Conservation (phyloP, 2,888 invertebrate species). For the Ichneumoninae sp. region DNA sequence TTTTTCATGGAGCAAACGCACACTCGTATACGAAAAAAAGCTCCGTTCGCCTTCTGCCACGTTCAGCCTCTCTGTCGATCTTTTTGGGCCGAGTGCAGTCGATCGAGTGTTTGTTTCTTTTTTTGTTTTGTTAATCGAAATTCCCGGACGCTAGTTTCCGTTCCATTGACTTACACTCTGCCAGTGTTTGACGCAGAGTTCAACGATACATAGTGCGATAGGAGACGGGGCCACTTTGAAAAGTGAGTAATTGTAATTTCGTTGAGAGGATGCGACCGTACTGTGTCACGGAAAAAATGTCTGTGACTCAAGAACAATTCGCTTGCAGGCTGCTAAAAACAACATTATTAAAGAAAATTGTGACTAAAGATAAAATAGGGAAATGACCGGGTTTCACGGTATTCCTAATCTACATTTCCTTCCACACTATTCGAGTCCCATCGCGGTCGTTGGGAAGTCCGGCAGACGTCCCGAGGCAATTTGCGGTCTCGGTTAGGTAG, state of each 20-base stretch:
- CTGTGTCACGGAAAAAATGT: background rate
- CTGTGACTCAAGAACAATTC: background rate
- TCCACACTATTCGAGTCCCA: conserved; percentile 42
- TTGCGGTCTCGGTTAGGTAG: conserved; percentile 66
- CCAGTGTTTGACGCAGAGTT: conserved; percentile 62
- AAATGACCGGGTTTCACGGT: background rate
- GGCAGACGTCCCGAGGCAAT: conserved; percentile 76
- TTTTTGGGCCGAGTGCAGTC: conserved; percentile 43
- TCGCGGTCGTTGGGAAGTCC: conserved; percentile 71
- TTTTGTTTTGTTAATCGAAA: conserved; percentile 33
- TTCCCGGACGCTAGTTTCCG: conserved; percentile 49
- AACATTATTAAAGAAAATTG: background rate
- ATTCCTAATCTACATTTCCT: conserved; percentile 56
- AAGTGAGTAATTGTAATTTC: conserved; percentile 64
- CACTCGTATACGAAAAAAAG: conserved; percentile 25
- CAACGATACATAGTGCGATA: conserved; percentile 52
- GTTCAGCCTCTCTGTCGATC: background rate
- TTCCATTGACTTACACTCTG: conserved; percentile 26
- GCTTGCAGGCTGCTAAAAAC: background rate
- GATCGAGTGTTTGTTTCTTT: conserved; percentile 53
- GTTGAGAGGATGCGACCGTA: conserved; percentile 54
- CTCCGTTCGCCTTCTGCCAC: conserved; percentile 26
- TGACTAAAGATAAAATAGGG: background rate
- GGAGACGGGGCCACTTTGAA: conserved; percentile 29
- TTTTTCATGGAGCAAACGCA: conserved; percentile 41